Conservation (phyloP, 2,888 invertebrate genomes). For the Schizaphis graminum region DNA sequence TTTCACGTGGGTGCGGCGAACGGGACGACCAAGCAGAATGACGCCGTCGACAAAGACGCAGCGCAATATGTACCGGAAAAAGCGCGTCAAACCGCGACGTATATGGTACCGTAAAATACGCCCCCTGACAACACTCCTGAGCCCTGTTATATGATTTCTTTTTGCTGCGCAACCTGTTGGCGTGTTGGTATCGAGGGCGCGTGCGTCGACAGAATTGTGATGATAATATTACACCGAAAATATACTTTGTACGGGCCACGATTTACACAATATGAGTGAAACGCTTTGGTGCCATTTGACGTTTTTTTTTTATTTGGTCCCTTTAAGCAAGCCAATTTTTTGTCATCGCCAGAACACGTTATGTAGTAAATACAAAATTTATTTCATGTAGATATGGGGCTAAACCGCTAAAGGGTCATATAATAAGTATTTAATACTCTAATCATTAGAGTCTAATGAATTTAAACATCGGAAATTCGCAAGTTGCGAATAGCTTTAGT, state of each 20-base stretch:
- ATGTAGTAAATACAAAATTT: too few species aligned
- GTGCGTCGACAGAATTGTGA: background rate
- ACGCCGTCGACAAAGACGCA: conserved; percentile 49
- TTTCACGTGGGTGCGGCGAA: conserved; percentile 38
- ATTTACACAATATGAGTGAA: too few species aligned
- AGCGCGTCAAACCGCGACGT: conserved; percentile 37
- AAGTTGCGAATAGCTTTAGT: too few species aligned
- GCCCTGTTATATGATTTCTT: background rate
- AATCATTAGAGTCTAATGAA: too few species aligned
- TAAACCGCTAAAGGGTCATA: too few species aligned
- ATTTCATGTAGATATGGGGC: too few species aligned
- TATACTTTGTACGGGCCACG: background rate
- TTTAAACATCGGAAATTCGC: too few species aligned
- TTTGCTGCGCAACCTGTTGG: conserved; percentile 62
- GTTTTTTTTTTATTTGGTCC: too few species aligned
- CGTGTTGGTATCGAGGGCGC: background rate
- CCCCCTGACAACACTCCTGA: conserved; percentile 48
- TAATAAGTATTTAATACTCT: too few species aligned
- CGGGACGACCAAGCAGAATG: conserved; percentile 44
- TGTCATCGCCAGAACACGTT: too few species aligned
- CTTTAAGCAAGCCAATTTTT: too few species aligned
- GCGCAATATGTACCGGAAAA: conserved; percentile 56
- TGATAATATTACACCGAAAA: background rate
- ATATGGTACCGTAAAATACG: conserved; percentile 39
- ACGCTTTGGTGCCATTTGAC: too few species aligned